Base-by-base conservation (phyloP, 2,113 vertebrate genomes). In the Podocnemis expansa region DNA sequence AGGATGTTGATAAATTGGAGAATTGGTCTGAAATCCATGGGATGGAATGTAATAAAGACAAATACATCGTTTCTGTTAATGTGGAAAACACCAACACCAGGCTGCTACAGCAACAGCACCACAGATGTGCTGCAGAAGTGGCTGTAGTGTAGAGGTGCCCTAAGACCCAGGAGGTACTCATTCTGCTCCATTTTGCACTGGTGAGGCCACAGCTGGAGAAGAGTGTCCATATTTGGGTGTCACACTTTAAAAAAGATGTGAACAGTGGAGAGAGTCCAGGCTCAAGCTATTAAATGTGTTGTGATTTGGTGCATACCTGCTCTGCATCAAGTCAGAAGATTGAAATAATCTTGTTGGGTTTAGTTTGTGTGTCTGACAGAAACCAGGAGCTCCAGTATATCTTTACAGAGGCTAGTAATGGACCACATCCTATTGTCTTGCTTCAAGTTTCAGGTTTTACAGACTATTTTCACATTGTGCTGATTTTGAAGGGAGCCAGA, bases 401-500 rank as follows among this genome's bases (percentile, higher is more conserved):
- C 70, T 76, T 80, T 76, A 27, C 56, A 14, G 49, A 76, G 41
- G 25, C 11, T 75, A 43, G 21, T 43, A 75, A 43, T 24, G 21
- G 67, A 41, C 19, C 67, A 73, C 22, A 3, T 73, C 19, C 82
- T 51, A 79, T 14, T 67, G 73, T 31, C 6, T 2, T n/a, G 19
- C 7, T 13, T 87, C 6, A 38, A 29, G 51, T 3, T 2, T 0
- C 1, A 78, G 80, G 78, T 2, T 49, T 31, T 34, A 17, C 31
- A 63, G 60, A 63, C 31, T 63, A 29, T 63, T 58, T 54, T 29
- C 8, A 34, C 51, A 13, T 5, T 1, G 0, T 45, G 51, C 56
- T 51, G 6, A 21, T 75, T 79, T 41, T 73, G 43, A 16, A 0
- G 25, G 52, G 16, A 49, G 0, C 0, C 12, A 0, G 5, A 45